Evolutionary conservation across 2,888 invertebrate species (phyloP).

Genomic region (Lithodes maja): DNA sequence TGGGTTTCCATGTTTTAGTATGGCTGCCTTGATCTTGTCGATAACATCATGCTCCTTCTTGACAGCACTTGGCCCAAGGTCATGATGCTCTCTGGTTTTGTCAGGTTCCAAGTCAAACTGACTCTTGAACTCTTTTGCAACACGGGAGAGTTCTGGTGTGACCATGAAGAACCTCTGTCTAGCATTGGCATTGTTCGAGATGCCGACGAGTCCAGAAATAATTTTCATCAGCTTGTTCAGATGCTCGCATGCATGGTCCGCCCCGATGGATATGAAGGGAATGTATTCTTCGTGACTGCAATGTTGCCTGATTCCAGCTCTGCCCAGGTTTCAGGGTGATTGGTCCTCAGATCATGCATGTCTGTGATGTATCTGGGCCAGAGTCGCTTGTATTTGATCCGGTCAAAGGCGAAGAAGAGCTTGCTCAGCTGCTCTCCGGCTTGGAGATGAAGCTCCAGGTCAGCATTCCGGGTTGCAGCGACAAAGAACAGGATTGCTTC

Average conservation of each 20-base stretch:
- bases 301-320: conserved; percentile 41
- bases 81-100: conserved; percentile 34
- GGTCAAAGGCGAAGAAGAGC: conserved; percentile 47
- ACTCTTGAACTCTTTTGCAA: conserved; percentile 40
- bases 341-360: conserved; percentile 43
- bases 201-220: conserved; percentile 20
- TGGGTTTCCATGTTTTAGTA: conserved; percentile 27
- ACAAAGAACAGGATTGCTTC: conserved; percentile 40
- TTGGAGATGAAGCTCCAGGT: conserved; percentile 42
- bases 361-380: conserved; percentile 51
- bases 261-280: conserved; percentile 27
- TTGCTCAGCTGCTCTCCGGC: conserved; percentile 44
- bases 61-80: conserved; percentile 32
- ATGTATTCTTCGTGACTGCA: conserved; percentile 71
- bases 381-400: conserved; percentile 55
- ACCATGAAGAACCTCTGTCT: conserved; percentile 24
- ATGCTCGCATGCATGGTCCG: conserved; percentile 16
- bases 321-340: conserved; percentile 40
- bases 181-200: conserved; percentile 21
- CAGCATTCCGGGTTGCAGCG: conserved; percentile 35
- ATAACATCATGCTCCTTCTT: conserved; percentile 29
- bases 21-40: conserved; percentile 29
- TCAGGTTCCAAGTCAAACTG: conserved; percentile 31
- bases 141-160: conserved; percentile 17
- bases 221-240: conserved; percentile 22